Evolutionary conservation across 2,888 invertebrate genomes (phyloP), one percentile per base, ranked within the genome.

Genomic region (Pasiphila rectangulata): DNA sequence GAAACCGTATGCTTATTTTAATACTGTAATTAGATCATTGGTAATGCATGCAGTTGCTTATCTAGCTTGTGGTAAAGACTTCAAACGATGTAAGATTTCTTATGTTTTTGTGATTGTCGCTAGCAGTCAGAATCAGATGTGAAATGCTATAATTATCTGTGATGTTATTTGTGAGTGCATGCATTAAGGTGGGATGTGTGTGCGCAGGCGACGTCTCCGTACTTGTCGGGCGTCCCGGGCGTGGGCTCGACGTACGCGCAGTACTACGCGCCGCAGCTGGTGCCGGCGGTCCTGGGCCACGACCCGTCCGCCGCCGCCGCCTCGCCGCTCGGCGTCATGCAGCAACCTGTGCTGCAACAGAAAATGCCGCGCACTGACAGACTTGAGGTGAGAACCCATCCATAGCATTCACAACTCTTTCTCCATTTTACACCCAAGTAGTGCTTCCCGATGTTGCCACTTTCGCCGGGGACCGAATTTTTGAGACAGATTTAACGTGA

Each of bases 301-400:
- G 96, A 96, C 90, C 96, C 95, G 57, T 90, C 94, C 71, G 93
- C 67, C 90, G 94, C 82, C 79, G 92, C 78, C 52, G 95, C 93
- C 71, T 95, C 95, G 75, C 95, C 95, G 63, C 91, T 96, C 68
- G 95, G 95, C 93, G 84, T 95, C 92, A 84, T 96, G 95, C 91
- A 94, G 93, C 83, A 95, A 92, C 84, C 95, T 90, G 90, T 96
- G 94, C 83, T 95, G 94, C 89, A 96, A 90, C 97, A 97, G 91
- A 97, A 98, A 91, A 92, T 97, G 92, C 95, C 96, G 71, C 94
- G 97, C 89, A 94, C 96, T 82, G 97, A 97, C 90, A 93, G 98
- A 91, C 93, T 98, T 90, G 97, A 98, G 97, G 98, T 97, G 92
- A 93, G 94, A 54, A 47, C 47, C 34, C 52, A 27, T 41, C 48